Evolutionary conservation across 1,140 invertebrate genomes (phyloP).

Genomic region (Amphibalanus amphitrite): DNA sequence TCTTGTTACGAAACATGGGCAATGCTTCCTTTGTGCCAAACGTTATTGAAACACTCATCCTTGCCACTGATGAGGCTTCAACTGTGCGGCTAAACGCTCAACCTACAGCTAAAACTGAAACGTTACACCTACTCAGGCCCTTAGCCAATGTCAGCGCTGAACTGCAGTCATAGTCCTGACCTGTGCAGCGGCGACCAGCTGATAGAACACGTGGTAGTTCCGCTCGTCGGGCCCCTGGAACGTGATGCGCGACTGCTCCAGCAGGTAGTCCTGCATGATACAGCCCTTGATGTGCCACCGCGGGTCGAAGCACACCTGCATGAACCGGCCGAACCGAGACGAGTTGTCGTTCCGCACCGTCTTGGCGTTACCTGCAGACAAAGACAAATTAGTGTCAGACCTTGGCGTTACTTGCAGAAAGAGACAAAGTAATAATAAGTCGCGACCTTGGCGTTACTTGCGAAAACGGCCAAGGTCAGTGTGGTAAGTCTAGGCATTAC

Average conservation of each 20-base stretch:
- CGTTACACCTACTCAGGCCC: too few relatives aligned
- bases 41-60: too few relatives aligned
- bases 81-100: too few relatives aligned
- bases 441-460: conserved; percentile 70
- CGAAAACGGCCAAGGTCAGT: background rate
- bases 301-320: conserved; percentile 82
- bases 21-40: too few relatives aligned
- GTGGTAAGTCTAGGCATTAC: conserved; percentile 5
- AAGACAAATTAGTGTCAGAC: too few relatives aligned
- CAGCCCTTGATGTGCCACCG: conserved; percentile 82
- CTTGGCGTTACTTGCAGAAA: background rate
- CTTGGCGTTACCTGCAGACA: conserved; percentile 74
- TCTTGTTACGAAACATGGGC: too few relatives aligned
- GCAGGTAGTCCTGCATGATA: conserved; percentile 83
- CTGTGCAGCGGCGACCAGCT: conserved; percentile 68
- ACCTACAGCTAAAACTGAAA: too few relatives aligned
- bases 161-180: too few relatives aligned
- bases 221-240: conserved; percentile 78
- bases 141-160: too few relatives aligned
- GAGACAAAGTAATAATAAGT: background rate
- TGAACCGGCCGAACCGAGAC: conserved; percentile 92
- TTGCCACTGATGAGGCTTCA: too few relatives aligned
- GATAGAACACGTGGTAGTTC: conserved; percentile 97
- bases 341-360: conserved; percentile 95
- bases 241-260: conserved; percentile 90